These are phyloP conservation scores for Capitella teleta DNA, from an alignment of 1,140 invertebrate genomes.

Conservation along the genomic window DNA sequence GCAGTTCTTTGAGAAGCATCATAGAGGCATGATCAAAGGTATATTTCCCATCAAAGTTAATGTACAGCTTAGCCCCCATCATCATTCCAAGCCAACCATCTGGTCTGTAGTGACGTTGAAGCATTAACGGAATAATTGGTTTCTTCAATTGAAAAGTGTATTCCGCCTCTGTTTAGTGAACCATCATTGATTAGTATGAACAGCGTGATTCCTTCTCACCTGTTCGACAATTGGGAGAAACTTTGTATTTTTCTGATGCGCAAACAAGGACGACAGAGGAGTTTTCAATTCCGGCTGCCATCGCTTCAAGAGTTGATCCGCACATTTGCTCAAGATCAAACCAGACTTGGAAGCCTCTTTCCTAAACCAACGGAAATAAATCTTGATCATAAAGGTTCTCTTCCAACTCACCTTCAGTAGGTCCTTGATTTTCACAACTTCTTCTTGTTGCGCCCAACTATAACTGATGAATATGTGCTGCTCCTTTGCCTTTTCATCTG, in stretches of 20 bases:
- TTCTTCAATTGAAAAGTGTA: slow-evolving; percentile 14
- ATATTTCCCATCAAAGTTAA: slow-evolving; percentile 4
- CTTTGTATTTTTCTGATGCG: slow-evolving; percentile 7
- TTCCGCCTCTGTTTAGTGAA: slow-evolving; percentile 9
- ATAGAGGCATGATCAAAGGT: background rate
- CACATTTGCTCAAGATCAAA: slow-evolving; percentile 40
- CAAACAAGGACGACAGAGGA: slow-evolving; percentile 4
- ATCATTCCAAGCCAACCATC: slow-evolving; percentile 14
- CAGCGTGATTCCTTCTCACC: background rate
- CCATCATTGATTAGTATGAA: background rate
- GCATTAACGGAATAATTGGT: slow-evolving; percentile 10
- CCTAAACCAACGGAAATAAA: slow-evolving; percentile 1
- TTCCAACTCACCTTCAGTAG: slow-evolving; percentile 15
- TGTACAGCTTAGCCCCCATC: slow-evolving; percentile 8
- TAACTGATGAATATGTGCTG: slow-evolving; percentile 24
- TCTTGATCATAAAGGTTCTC: background rate
- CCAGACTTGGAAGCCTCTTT: slow-evolving; percentile 34
- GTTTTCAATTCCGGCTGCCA: slow-evolving; percentile 10
- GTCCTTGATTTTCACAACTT: slow-evolving; percentile 28
- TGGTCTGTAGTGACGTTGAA: slow-evolving; percentile 10
- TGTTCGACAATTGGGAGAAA: slow-evolving; percentile 6
- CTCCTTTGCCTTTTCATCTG: too few species aligned
- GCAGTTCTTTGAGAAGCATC: background rate
- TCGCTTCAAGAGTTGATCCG: slow-evolving; percentile 5
- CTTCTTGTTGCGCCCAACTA: slow-evolving; percentile 29